Evolutionary conservation across 2,113 vertebrate species (phyloP).

Genomic region (Megaptera novaeangliae): DNA sequence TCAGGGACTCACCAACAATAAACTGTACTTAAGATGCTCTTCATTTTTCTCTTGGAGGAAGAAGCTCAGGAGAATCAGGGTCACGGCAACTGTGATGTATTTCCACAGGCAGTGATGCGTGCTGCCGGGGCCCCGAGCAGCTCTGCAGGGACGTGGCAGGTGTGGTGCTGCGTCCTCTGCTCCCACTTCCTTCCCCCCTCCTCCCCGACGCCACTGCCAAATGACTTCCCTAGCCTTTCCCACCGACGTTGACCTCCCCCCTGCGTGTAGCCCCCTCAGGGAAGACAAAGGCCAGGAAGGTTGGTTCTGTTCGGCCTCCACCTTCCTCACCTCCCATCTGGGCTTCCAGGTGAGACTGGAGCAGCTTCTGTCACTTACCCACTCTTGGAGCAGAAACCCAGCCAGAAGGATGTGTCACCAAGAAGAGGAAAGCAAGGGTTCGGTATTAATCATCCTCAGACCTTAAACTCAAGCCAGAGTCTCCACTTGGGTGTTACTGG

Average conservation of each 20-base stretch:
- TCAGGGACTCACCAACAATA: neutral
- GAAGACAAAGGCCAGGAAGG: neutral
- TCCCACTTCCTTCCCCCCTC: neutral
- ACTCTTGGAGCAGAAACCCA: neutral
- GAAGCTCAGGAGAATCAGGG: neutral
- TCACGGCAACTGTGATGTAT: neutral
- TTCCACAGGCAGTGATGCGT: neutral
- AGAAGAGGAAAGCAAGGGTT: neutral
- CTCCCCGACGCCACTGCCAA: neutral
- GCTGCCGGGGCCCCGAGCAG: too few relatives aligned
- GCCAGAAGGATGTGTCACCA: neutral
- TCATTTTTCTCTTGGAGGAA: neutral
- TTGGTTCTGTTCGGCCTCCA: neutral
- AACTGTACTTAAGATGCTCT: fast-evolving
- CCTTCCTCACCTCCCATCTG: neutral
- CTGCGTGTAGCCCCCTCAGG: neutral
- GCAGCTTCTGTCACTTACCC: neutral
- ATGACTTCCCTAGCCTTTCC: neutral
- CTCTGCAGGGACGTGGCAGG: neutral
- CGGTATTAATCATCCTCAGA: neutral
- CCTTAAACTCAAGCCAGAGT: neutral
- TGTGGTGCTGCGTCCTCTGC: fast-evolving
- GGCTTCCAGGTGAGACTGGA: neutral
- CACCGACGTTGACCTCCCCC: too few relatives aligned
- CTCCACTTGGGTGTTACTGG: neutral